These are phyloP conservation scores for Resseliella maxima DNA, from an alignment of 2,888 invertebrate genomes.

Conservation along the genomic window DNA sequence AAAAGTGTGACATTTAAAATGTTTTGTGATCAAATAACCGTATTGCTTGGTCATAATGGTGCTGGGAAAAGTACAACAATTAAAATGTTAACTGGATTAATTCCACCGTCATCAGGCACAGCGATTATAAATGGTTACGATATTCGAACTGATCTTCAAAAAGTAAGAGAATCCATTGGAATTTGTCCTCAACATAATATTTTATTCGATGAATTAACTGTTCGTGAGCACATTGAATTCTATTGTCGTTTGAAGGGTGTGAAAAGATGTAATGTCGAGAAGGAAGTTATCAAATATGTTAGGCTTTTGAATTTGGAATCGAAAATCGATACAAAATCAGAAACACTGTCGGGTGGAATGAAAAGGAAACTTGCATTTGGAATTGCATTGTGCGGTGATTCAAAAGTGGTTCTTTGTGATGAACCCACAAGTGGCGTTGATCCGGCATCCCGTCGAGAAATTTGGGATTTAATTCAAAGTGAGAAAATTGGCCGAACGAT, in stretches of 20 bases:
- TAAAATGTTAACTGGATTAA: slow-evolving; percentile 88
- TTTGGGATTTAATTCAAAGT: slow-evolving; percentile 80
- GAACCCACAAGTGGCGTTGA: slow-evolving; percentile 86
- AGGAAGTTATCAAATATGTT: slow-evolving; percentile 75
- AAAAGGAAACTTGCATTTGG: slow-evolving; percentile 81
- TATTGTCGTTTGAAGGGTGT: slow-evolving; percentile 80
- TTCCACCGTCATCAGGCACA: slow-evolving; percentile 76
- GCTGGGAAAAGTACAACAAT: slow-evolving; percentile 95
- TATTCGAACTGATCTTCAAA: slow-evolving; percentile 73
- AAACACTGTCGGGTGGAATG: slow-evolving; percentile 80
- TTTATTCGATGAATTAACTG: slow-evolving; percentile 84
- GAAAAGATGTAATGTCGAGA: slow-evolving; percentile 69
- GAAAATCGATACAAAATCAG: slow-evolving; percentile 73
- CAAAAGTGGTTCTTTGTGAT: slow-evolving; percentile 78
- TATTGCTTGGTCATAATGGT: slow-evolving; percentile 75
- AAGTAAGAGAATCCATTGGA: slow-evolving; percentile 78
- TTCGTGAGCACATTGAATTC: slow-evolving; percentile 84
- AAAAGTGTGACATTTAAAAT: slow-evolving; percentile 81
- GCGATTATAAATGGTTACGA: slow-evolving; percentile 79
- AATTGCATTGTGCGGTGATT: slow-evolving; percentile 80
- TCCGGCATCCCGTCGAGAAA: slow-evolving; percentile 78
- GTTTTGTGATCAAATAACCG: slow-evolving; percentile 90
- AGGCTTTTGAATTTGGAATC: slow-evolving; percentile 74
- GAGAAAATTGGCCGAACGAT: slow-evolving; percentile 77
- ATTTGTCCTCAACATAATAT: slow-evolving; percentile 90